Evolutionary conservation across 2,113 vertebrate genomes (phyloP).

Genomic region (Ammodytes marinus): DNA sequence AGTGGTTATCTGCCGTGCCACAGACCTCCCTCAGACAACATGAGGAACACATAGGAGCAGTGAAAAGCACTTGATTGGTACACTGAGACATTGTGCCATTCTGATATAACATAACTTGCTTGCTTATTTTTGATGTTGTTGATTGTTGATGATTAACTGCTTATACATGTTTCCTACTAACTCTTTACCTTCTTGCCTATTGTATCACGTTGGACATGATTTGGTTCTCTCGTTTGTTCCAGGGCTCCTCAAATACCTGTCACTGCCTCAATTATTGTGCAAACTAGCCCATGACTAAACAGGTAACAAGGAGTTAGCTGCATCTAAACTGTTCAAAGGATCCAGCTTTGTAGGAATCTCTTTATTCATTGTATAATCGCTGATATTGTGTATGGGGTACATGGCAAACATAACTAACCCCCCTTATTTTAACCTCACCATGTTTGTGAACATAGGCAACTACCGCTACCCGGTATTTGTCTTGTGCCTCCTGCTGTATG

Average conservation of each 20-base stretch:
- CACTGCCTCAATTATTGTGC: not conserved
- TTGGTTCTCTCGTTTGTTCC: not conserved
- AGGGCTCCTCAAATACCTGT: not conserved
- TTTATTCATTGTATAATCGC: not conserved
- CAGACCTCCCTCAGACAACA: not conserved
- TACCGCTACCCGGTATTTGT: conserved; percentile 51
- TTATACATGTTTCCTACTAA: not conserved
- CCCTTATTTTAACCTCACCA: conserved; percentile 61
- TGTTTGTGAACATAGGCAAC: conserved; percentile 61
- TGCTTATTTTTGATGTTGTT: not conserved
- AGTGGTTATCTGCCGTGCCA: not conserved
- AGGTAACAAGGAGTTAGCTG: not conserved
- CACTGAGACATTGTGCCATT: not conserved
- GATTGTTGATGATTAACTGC: not conserved
- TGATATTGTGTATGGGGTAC: not conserved
- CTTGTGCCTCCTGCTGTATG: conserved; percentile 46
- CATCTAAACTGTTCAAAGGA: not conserved
- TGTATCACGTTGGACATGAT: not conserved
- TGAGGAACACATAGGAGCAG: not conserved
- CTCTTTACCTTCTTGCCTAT: not conserved
- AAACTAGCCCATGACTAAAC: not conserved
- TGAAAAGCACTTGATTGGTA: not conserved
- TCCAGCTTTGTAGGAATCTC: not conserved
- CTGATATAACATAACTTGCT: not conserved
- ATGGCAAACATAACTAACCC: conserved; percentile 63